Evolutionary conservation across 1,140 invertebrate genomes (phyloP), one percentile per base, ranked within the genome.

Genomic region (Drosophila tropicalis): DNA sequence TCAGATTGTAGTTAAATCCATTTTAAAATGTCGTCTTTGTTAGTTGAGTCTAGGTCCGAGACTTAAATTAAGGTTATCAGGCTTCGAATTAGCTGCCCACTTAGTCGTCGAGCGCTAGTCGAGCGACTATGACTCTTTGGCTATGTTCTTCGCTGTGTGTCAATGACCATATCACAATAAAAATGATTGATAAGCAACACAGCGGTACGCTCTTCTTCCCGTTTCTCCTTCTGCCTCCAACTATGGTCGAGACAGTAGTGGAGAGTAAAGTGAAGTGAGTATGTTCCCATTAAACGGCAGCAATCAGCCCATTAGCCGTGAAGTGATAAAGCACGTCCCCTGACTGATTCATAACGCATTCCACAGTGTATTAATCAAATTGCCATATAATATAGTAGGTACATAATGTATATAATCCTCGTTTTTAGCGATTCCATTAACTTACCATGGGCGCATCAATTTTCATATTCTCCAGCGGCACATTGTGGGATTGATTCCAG

Each of bases 401-500:
- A 54, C 17, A 55, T 32, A 12, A 60, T 29, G 9, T 41, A 47
- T 41, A 1, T 54, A 36, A 12, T 25, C 64, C 54, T 61, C 44
- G 2, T 25, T 25, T 61, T 32, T 34, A 69, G 15, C 55, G 39
- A 47, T 40, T 54, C 54, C 13, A 44, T 32, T 60, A 54, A 55
- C 55, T 79, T 66, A 95, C 94, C 92, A 98, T 97, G 90, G 96
- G 97, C 76, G 95, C 95, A 92, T 97, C 96, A 94, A 97, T 96
- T 91, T 95, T 95, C 81, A 97, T 94, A 84, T 96, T 94, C 71
- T 95, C 94, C 66, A 96, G 92, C 72, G 94, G 94, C 72, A 94
- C 93, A 79, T 92, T 91, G 39, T 93, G 90, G 25, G 93, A 93
- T 58, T 91, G 92, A 79, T 94, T 94, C 93, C 93, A 94, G 92